Conservation (phyloP, 2,113 vertebrate species). For the Zeus faber region DNA sequence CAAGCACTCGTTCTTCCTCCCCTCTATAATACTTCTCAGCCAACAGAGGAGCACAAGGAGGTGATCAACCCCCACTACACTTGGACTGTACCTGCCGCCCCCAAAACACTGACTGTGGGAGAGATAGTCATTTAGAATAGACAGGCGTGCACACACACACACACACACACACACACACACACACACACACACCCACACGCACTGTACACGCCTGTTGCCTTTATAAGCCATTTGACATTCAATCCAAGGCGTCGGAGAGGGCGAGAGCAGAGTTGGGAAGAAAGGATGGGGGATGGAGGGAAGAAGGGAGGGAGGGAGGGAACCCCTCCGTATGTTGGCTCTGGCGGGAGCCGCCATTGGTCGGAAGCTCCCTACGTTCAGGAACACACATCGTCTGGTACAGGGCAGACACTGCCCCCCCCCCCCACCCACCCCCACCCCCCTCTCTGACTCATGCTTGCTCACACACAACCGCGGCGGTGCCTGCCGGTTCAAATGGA, state of each 20-base stretch:
- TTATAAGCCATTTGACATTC: constrained; percentile 70
- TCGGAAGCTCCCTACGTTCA: constrained; percentile 30
- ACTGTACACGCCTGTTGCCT: constrained; percentile 34
- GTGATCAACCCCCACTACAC: too few species aligned
- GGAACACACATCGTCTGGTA: constrained; percentile 54
- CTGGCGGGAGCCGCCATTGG: constrained; percentile 58
- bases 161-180: constrained; percentile 1
- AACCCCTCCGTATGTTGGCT: constrained; percentile 53
- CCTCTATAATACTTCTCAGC: too few species aligned
- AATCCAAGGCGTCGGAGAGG: constrained; percentile 37
- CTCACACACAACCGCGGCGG: constrained; percentile 42
- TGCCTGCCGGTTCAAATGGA: constrained; percentile 58
- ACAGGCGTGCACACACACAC: not conserved
- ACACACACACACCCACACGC: constrained; percentile 7
- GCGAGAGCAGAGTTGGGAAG: constrained; percentile 9
- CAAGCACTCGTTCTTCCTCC: too few species aligned
- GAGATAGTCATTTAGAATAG: too few species aligned
- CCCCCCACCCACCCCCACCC: constrained; percentile 7
- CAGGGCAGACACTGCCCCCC: constrained; percentile 51
- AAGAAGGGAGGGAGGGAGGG: constrained; percentile 34
- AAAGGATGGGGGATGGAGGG: constrained; percentile 1
- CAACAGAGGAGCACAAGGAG: too few species aligned
- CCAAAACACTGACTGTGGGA: too few species aligned
- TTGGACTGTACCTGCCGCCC: too few species aligned
- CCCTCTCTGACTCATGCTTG: constrained; percentile 32